Evolutionary conservation across 2,888 invertebrate species (phyloP), one percentile per base, ranked within the genome.

Genomic region (Dastarcus helophoroides): DNA sequence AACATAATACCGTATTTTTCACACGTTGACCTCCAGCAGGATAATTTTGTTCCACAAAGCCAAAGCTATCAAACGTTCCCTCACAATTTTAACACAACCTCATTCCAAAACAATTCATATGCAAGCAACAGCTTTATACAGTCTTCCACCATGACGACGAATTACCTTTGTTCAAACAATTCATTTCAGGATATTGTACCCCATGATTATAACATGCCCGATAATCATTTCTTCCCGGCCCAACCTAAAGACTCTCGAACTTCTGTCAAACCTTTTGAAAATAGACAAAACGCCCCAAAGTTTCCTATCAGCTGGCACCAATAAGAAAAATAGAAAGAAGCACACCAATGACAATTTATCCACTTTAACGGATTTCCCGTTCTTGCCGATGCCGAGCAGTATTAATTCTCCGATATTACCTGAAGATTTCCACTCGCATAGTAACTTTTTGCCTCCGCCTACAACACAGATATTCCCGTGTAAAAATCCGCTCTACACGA

Each of bases 401-500:
- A 58, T 60, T 13, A 59, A 56, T 42, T 61, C 61, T 1, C 62
- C 62, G 2, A 50, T 62, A 34, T 46, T 62, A 30, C 59, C 59
- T 0, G 63, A 63, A 31, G 63, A 62, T 45, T 62, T 61, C 32
- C 60, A 60, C 38, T 38, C 53, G 3, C 58, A 58, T 41, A 40
- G 53, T 1, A 54, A 51, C 27, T 59, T 58, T 37, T 40, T 61
- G 14, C 51, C 58, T 9, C 56, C 58, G 4, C 50, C 56, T 9
- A 47, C 57, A 14, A 43, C 48, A 24, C 52, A 50, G 29, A 35
- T 55, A 14, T 61, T 58, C 41, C 43, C 56, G n/a, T 58, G 58
- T 31, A 60, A 61, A 42, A 60, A 57, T 46, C 51, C 58, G 0
- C 40, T 60, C 23, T 59, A 60, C 39, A 36, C 54, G 2, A 49